Percentiles rank a stretch among this genome's conserved stretches.
Conservation (phyloP, 1,140 invertebrate genomes). For the Cotesia vestalis region DNA sequence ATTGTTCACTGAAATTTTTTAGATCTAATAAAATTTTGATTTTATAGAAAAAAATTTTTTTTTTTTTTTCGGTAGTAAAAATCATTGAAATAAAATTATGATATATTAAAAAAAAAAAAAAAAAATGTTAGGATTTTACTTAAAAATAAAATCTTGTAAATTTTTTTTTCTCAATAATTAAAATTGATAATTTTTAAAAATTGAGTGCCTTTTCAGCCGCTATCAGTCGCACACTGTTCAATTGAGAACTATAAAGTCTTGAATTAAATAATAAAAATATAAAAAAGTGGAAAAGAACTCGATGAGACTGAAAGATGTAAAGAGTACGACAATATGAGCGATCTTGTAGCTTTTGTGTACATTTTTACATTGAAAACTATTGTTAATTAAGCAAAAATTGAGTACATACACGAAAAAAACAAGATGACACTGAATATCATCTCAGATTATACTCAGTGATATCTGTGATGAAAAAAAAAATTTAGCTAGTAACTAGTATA, state of each 20-base stretch:
- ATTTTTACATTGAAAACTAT: conserved; percentile 53
- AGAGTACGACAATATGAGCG: conserved; percentile 62
- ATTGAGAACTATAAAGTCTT: not conserved
- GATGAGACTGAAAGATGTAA: conserved; percentile 64
- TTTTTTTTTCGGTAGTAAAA: not conserved
- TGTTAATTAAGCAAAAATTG: conserved; percentile 27
- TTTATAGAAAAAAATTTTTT: no score
- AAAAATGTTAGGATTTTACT: not conserved
- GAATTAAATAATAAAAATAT: not conserved
- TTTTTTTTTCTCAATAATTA: not conserved
- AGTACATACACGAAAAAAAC: conserved; percentile 1
- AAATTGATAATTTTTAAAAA: conserved; percentile 10
- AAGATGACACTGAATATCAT: no score
- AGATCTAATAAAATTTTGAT: no score
- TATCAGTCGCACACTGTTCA: conserved; percentile 2
- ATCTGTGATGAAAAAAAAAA: no score
- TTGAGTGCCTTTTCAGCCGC: conserved; percentile 33
- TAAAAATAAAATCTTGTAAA: not conserved
- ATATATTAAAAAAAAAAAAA: no score
- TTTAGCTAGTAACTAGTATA: no score
- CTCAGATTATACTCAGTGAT: no score
- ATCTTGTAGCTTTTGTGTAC: conserved; percentile 62
- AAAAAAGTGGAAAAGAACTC: conserved; percentile 45
- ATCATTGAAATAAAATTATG: not conserved
- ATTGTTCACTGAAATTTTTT: no score